These are phyloP conservation scores for Maccullochella peelii DNA, from an alignment of 2,113 vertebrate species.

Conservation along the genomic window DNA sequence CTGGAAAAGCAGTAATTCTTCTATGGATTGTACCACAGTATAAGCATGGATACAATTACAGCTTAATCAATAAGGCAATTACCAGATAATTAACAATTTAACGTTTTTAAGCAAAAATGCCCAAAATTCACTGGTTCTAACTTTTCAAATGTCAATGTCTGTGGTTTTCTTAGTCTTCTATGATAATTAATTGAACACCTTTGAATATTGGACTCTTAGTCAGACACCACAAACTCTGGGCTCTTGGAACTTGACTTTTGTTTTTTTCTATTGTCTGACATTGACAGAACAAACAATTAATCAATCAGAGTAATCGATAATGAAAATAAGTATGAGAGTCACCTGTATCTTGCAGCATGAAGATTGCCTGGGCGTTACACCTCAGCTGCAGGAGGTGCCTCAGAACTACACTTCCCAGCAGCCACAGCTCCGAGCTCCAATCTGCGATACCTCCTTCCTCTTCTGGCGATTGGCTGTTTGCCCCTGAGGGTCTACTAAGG, in stretches of 20 bases:
- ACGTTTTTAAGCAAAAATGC: background rate
- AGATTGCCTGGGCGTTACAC: slow-evolving; percentile 93
- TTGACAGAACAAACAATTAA: too few species aligned
- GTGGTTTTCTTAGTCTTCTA: too few species aligned
- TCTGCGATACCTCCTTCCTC: slow-evolving; percentile 2
- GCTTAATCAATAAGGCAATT: background rate
- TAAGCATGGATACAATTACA: background rate
- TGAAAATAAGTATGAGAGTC: background rate
- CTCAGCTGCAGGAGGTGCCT: slow-evolving; percentile 92
- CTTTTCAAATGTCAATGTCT: background rate
- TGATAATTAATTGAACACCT: too few species aligned
- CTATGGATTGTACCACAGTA: background rate
- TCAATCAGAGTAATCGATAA: too few species aligned
- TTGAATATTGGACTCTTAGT: too few species aligned
- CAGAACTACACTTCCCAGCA: slow-evolving; percentile 88
- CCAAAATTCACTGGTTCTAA: background rate
- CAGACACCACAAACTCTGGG: too few species aligned
- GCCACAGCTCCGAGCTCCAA: slow-evolving; percentile 70
- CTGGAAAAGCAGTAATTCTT: background rate
- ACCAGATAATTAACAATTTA: background rate
- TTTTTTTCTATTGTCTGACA: too few species aligned
- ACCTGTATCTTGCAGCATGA: slow-evolving; percentile 81
- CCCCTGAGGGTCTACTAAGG: background rate
- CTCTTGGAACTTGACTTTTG: too few species aligned
- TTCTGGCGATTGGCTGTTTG: slow-evolving; percentile 25